Percentiles rank a stretch among this genome's conserved stretches.
Conservation (phyloP, 2,888 invertebrate genomes). For the Catocala fraxini region DNA sequence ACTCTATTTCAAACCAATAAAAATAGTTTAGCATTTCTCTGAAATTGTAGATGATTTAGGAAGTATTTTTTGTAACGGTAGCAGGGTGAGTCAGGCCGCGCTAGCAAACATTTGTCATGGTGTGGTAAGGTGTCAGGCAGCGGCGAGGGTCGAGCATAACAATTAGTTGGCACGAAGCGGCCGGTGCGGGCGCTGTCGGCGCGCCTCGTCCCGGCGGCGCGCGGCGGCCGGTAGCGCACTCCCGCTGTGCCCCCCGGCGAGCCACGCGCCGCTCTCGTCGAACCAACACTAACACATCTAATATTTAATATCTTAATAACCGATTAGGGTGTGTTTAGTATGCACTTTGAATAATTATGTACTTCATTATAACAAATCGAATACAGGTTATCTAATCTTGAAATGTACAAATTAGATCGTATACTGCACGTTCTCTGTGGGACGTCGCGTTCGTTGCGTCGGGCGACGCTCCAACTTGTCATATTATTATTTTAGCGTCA, state of each 20-base stretch:
- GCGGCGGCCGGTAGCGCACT: constrained; percentile 71
- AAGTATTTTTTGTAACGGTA: constrained; percentile 5
- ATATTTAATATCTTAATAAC: constrained; percentile 86
- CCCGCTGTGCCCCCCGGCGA: constrained; percentile 80
- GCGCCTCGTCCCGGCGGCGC: constrained; percentile 37
- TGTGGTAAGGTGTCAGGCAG: constrained; percentile 57
- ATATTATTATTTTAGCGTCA: constrained; percentile 7
- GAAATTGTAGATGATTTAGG: not conserved
- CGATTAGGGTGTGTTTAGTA: constrained; percentile 77
- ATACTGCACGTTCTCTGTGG: constrained; percentile 26
- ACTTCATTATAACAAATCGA: constrained; percentile 67
- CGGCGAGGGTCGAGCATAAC: constrained; percentile 65
- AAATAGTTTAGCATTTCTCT: not conserved
- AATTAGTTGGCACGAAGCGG: constrained; percentile 65
- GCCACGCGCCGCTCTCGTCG: constrained; percentile 65
- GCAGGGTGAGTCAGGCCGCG: constrained; percentile 20
- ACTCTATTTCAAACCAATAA: no score
- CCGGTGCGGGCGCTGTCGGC: constrained; percentile 54
- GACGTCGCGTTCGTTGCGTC: constrained; percentile 16
- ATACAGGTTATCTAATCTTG: constrained; percentile 47
- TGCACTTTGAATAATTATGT: constrained; percentile 76
- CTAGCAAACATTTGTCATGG: constrained; percentile 58
- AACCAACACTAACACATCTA: constrained; percentile 57
- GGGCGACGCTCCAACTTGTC: not conserved
- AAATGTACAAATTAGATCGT: constrained; percentile 33